Base-by-base conservation (phyloP, 2,797 vertebrate species). In the Tympanoctomys barrerae region DNA sequence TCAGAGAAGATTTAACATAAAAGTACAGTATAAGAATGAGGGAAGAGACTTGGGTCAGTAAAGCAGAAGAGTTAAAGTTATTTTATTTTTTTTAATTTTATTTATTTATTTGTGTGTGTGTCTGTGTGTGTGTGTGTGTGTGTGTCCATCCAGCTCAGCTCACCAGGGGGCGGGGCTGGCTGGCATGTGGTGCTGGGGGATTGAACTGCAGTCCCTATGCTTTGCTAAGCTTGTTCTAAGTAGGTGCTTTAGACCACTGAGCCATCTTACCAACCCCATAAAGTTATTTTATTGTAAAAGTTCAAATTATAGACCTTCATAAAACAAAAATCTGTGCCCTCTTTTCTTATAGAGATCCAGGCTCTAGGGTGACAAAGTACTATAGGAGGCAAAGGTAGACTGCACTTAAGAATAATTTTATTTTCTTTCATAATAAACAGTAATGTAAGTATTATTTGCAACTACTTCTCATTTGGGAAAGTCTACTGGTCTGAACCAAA, bases 361-460 rank as follows among this genome's bases (percentile, higher is more conserved):
- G 57, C 28, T 96, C 24, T 81, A 70, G 33, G n/a, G 54, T 84
- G 59, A 86, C 89, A 96, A 94, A 24, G 9, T 90, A 87, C 68
- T 81, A 59, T 28, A 87, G 52, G 33, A 79, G 39, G 62, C 68
- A 59, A 94, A 94, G 33, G 88, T 19, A 92, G 21, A 84, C 61
- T 78, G 90, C 2, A 92, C 18, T 73, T 92, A 42, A 0, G 28
- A 36, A 68, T 4, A 12, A 64, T 84, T 91, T 96, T 42, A 97
- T 26, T 92, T 92, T 90, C 18, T 94, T 88, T 12, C 46, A 52
- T 52, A 95, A 86, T 89, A 93, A 96, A 88, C 64, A 86, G 4
- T 66, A 91, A 90, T 68, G 91, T 91, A 91, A 86, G 18, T 68
- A 88, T 73, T 91, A 94, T 52, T 94, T 84, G 49, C 52, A 95